These are phyloP conservation scores for Leucoraja erinaceus DNA, from an alignment of 2,113 vertebrate genomes.

Conservation along the genomic window DNA sequence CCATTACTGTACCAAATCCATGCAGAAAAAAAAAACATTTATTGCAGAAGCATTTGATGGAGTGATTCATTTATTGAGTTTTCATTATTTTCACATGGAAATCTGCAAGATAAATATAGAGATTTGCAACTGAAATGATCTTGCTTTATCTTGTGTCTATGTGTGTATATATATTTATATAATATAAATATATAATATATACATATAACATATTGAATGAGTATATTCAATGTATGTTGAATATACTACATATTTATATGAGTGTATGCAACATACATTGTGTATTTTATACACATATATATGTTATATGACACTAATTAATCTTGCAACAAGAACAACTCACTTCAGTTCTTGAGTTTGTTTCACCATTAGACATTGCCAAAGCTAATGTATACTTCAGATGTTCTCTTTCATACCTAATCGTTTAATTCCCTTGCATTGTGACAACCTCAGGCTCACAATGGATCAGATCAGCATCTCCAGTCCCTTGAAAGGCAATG, in stretches of 20 bases:
- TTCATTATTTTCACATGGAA: slow-evolving; percentile 50
- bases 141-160: not conserved
- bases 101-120: not conserved
- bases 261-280: not conserved
- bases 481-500: not conserved
- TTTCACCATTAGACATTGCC: not conserved
- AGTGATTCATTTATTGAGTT: slow-evolving; percentile 67
- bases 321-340: not conserved
- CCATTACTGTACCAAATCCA: slow-evolving; percentile 78
- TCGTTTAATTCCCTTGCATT: not conserved
- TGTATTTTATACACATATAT: not conserved
- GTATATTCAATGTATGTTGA: not conserved
- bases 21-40: slow-evolving; percentile 75
- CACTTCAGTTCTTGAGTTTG: not conserved
- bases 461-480: not conserved
- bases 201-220: not conserved
- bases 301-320: not conserved
- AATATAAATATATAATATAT: not conserved
- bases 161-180: not conserved
- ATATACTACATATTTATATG: slow-evolving; percentile 4
- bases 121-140: not conserved
- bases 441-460: not conserved
- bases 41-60: slow-evolving; percentile 67
- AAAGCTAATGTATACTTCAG: not conserved
- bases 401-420: not conserved